A percentile compares a stretch with the other conserved stretches of the same genome.
Conservation (phyloP, 2,113 vertebrate species). For the Misgurnus mizolepis region DNA sequence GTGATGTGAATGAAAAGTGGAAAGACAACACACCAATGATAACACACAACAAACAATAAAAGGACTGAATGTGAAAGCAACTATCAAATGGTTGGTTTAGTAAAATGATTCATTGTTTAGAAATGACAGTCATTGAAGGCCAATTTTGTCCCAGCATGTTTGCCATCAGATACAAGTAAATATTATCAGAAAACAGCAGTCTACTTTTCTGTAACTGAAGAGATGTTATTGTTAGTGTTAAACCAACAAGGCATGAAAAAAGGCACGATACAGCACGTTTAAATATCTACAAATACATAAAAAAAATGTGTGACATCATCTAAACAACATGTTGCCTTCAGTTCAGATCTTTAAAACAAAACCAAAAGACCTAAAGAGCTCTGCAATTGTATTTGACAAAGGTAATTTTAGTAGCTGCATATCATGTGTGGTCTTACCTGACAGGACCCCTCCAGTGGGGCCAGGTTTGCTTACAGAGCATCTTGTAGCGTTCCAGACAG, state of each 20-base stretch:
- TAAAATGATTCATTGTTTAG: constrained; percentile 28
- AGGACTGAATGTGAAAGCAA: not conserved
- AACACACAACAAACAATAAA: not conserved
- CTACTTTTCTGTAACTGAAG: not conserved
- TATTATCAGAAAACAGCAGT: not conserved
- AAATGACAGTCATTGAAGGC: not conserved
- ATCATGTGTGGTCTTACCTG: constrained; percentile 76
- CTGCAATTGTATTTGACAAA: too few species aligned
- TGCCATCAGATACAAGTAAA: constrained; percentile 20
- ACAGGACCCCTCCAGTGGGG: constrained; percentile 92
- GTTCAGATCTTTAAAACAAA: not conserved
- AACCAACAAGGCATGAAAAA: not conserved
- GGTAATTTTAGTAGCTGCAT: not conserved
- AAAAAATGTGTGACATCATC: not conserved
- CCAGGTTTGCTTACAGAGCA: constrained; percentile 97
- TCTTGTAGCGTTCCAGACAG: constrained; percentile 96
- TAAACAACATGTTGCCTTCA: not conserved
- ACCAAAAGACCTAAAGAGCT: not conserved
- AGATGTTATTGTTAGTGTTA: constrained; percentile 14
- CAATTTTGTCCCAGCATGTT: constrained; percentile 36
- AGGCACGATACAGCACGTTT: constrained; percentile 39
- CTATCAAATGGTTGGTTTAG: not conserved
- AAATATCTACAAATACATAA: not conserved
- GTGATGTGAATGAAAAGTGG: constrained; percentile 3
- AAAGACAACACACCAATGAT: not conserved